Evolutionary conservation across 2,797 vertebrate species (phyloP), one percentile per base, ranked within the genome.

Genomic region (Cynopterus sphinx): DNA sequence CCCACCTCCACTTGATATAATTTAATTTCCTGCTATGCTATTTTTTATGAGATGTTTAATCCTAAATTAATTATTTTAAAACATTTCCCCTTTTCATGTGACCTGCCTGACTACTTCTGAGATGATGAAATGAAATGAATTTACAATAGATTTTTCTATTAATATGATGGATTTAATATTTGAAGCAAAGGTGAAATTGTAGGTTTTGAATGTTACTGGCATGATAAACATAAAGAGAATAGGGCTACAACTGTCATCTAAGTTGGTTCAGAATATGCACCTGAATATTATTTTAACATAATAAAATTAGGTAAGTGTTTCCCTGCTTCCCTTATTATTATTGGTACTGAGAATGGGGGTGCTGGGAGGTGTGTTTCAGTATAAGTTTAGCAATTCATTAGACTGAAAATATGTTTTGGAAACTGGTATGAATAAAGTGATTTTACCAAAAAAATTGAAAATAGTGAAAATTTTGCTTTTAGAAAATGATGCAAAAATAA

Each of bases 221-320:
- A 97, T 99, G 99, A 99, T 99, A 99, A 99, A 99, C 98, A 98
- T 96, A 98, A 98, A 98, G 96, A 98, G 98, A 98, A 98, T 99
- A 99, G 98, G 98, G 99, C 99, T 98, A 98, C 99, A 99, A 99
- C 99, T 99, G 99, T 99, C 99, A 99, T 99, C 99, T 99, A 99
- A 99, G 99, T 99, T 99, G 99, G 99, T 99, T 99, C 99, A 99
- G 99, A 99, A 99, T 99, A 99, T 99, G 99, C 99, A 99, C 99
- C 99, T 99, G 98, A 98, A 98, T 99, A 98, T 99, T 98, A 98
- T 98, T 98, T 98, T 98, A 98, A 98, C 98, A 92, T 98, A 98
- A 98, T 99, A 98, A 98, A 98, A 98, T 99, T 99, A 99, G 99
- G 99, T 99, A 98, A 98, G 98, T 99, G 98, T 97, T 98, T 98